Conservation (phyloP, 2,888 invertebrate species). For the Mimas tiliae region DNA sequence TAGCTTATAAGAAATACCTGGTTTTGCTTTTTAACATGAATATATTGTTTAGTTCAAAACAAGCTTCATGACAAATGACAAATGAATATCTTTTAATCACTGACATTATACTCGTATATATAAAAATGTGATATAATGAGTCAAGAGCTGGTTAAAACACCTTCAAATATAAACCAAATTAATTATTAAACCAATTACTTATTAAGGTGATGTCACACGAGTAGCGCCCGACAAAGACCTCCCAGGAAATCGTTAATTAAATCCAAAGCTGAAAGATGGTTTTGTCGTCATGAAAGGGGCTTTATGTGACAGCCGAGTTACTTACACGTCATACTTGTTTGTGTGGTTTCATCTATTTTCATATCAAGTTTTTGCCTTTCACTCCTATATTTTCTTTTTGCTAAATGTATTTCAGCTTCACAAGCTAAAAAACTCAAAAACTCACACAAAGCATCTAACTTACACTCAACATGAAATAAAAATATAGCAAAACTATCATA, state of each 20-base stretch:
- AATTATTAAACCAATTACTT: conserved; percentile 40
- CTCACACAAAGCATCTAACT: no score
- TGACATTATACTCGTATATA: no score
- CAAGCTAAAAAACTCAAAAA: no score
- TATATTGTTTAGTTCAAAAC: no score
- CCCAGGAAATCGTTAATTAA: conserved; percentile 69
- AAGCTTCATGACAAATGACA: no score
- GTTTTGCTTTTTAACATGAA: no score
- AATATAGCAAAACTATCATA: no score
- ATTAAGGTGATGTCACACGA: conserved; percentile 43
- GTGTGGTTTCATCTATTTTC: neutral
- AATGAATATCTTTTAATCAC: no score
- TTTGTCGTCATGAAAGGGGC: conserved; percentile 65
- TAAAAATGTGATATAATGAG: no score
- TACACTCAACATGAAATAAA: no score
- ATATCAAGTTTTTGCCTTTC: neutral
- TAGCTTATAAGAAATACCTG: no score
- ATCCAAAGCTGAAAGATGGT: conserved; percentile 63
- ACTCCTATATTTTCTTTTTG: neutral
- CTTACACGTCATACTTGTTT: neutral
- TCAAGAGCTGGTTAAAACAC: neutral
- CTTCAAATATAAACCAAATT: conserved; percentile 31
- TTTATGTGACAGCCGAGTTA: neutral
- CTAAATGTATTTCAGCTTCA: neutral
- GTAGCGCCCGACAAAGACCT: conserved; percentile 55